Percentiles rank a stretch among this genome's conserved stretches.
These are phyloP conservation scores for Dipodomys merriami DNA, from an alignment of 2,113 vertebrate species.

Conservation along the genomic window DNA sequence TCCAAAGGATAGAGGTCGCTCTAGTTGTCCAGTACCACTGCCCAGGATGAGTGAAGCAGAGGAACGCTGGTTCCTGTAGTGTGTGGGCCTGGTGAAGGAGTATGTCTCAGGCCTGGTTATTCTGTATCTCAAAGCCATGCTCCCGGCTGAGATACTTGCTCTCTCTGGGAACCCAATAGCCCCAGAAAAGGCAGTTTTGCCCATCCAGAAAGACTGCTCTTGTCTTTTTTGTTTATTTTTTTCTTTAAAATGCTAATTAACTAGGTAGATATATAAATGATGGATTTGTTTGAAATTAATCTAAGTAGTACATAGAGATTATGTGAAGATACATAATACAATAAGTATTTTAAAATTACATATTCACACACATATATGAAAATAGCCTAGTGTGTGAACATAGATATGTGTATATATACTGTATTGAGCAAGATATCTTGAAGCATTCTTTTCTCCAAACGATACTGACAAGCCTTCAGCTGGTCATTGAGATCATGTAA, in stretches of 20 bases:
- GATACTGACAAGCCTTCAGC: constrained; percentile 48
- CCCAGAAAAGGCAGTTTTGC: too few species aligned
- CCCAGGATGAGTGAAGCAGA: not conserved
- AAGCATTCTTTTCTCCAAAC: constrained; percentile 68
- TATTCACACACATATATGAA: constrained; percentile 52
- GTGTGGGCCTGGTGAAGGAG: too few species aligned
- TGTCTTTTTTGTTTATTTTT: not conserved
- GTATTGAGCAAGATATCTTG: not conserved
- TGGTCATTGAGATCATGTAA: constrained; percentile 60
- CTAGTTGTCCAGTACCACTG: not conserved
- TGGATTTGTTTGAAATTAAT: too few species aligned
- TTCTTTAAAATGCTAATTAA: not conserved
- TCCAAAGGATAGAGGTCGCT: not conserved
- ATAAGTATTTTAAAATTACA: not conserved
- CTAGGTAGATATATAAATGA: too few species aligned
- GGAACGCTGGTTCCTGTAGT: not conserved
- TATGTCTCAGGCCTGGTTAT: not conserved
- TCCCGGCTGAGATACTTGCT: not conserved
- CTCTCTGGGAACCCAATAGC: not conserved
- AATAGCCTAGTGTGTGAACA: not conserved
- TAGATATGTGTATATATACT: too few species aligned
- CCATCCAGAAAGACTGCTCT: not conserved
- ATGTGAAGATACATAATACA: not conserved
- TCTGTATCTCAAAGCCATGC: not conserved
- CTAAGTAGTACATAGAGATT: not conserved